A percentile compares a stretch with the other conserved stretches of the same genome.
phyloP scores from a whole-genome alignment of 2,797 vertebrate genomes.

The Lagodon rhomboides region DNA sequence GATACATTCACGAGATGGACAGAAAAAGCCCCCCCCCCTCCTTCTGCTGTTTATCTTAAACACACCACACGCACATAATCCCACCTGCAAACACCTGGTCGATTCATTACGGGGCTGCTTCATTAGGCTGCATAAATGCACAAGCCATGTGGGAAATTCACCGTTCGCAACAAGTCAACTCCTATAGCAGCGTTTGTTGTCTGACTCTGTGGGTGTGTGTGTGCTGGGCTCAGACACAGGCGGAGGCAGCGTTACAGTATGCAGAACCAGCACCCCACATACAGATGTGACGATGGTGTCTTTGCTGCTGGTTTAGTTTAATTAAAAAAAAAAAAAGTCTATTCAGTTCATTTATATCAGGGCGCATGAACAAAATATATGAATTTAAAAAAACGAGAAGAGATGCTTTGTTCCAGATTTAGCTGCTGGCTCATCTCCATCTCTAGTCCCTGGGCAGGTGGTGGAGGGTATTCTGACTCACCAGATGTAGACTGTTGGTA shows the following conservation, averaged over 20 bases:
- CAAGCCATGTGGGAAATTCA: conserved; percentile 52
- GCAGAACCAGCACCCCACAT: conserved; percentile 20
- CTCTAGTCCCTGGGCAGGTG: no score
- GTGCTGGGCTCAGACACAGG: conserved; percentile 3
- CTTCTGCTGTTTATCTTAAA: conserved; percentile 53
- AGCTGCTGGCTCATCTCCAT: no score
- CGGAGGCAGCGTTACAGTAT: conserved; percentile 29
- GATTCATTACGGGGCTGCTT: conserved; percentile 43
- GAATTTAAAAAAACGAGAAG: no score
- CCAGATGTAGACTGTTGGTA: no score
- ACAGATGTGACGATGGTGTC: conserved; percentile 32
- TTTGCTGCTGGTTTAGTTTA: no score
- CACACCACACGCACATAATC: conserved; percentile 51
- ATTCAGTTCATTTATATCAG: no score
- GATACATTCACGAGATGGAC: conserved; percentile 41
- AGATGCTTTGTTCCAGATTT: no score
- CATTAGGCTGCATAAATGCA: conserved; percentile 53
- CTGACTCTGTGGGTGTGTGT: not conserved
- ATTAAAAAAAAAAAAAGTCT: no score
- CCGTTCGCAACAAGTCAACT: conserved; percentile 41
- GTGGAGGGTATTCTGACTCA: no score
- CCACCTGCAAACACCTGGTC: conserved; percentile 53
- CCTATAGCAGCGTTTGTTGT: conserved; percentile 31
- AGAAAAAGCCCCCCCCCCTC: not conserved
- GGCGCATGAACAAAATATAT: no score